A percentile compares a stretch with the other conserved stretches of the same genome.
phyloP scores from a whole-genome alignment of 2,888 invertebrate genomes.

The Lypha dubia region DNA sequence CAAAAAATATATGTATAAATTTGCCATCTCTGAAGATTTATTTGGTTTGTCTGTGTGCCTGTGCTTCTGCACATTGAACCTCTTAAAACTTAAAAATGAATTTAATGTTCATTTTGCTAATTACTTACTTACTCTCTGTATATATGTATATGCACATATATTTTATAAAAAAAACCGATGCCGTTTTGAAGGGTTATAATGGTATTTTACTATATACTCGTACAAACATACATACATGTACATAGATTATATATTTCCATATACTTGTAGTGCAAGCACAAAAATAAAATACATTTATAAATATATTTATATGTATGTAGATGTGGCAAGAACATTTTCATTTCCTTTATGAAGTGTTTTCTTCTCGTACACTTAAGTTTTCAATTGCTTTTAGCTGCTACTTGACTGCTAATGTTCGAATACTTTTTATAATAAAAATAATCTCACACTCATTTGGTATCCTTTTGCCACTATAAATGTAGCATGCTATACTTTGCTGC shows the following conservation, averaged over 20 bases:
- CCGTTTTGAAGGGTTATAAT: neutral
- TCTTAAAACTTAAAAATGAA: conserved; percentile 60
- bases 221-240: neutral
- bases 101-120: conserved; percentile 69
- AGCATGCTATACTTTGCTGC: neutral
- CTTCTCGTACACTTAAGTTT: conserved; percentile 73
- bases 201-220: conserved; percentile 6
- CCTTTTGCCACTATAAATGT: neutral
- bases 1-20: no score
- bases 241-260: conserved; percentile 16
- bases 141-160: neutral
- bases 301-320: conserved; percentile 7
- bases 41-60: neutral
- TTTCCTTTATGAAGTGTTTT: conserved; percentile 74
- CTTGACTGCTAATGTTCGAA: conserved; percentile 64
- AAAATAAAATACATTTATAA: neutral
- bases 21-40: neutral
- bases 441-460: conserved; percentile 1
- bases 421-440: conserved; percentile 34
- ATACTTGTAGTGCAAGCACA: no score
- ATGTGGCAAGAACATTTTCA: conserved; percentile 62
- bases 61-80: conserved; percentile 34
- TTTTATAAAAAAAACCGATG: conserved; percentile 7
- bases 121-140: conserved; percentile 55
- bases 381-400: conserved; percentile 78